These are phyloP conservation scores for Monopterus albus DNA, from an alignment of 2,113 vertebrate species.

Conservation along the genomic window DNA sequence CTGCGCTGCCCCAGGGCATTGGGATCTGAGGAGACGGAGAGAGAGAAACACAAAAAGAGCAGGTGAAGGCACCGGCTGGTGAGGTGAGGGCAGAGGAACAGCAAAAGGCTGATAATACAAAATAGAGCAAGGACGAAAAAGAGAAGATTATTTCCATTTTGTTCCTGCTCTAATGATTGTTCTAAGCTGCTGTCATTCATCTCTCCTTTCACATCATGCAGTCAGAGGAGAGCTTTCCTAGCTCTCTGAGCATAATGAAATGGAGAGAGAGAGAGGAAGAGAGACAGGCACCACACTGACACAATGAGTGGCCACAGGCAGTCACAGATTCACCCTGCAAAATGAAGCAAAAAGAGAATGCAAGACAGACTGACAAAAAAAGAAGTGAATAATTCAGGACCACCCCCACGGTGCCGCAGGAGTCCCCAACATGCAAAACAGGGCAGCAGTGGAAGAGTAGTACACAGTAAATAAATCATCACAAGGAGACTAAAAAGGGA, in stretches of 20 bases:
- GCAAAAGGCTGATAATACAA: constrained; percentile 52
- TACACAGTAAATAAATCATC: constrained; percentile 77
- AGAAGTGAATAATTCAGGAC: constrained; percentile 72
- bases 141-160: constrained; percentile 61
- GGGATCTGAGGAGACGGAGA: constrained; percentile 86
- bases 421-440: constrained; percentile 70
- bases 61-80: constrained; percentile 21
- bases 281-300: constrained; percentile 48
- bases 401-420: constrained; percentile 43
- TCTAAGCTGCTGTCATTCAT: constrained; percentile 59
- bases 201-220: constrained; percentile 52
- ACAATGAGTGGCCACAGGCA: constrained; percentile 48
- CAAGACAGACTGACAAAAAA: constrained; percentile 51
- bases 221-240: constrained; percentile 41
- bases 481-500: constrained; percentile 49
- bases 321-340: constrained; percentile 53
- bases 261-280: constrained; percentile 23
- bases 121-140: constrained; percentile 66
- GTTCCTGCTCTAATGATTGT: constrained; percentile 62
- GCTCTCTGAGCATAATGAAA: constrained; percentile 64
- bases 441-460: constrained; percentile 48
- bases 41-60: constrained; percentile 40
- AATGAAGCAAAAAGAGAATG: constrained; percentile 60
- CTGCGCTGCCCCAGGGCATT: constrained; percentile 91
- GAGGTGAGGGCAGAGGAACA: constrained; percentile 45